Percentiles rank a stretch among this genome's conserved stretches.
Evolutionary conservation across 1,140 invertebrate species (phyloP).

Genomic region (Microplitis mediator): DNA sequence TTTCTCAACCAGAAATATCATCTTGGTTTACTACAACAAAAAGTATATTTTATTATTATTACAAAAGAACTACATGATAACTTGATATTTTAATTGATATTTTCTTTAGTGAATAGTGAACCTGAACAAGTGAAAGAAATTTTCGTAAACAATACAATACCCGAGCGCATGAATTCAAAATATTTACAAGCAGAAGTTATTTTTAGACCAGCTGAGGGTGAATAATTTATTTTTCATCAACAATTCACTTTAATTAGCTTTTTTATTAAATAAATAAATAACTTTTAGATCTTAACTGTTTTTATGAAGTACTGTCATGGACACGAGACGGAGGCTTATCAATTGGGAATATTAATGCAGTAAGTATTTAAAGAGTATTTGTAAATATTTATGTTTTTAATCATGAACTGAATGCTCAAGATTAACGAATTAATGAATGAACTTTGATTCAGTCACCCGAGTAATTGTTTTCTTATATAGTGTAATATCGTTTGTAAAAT

Average conservation of each 20-base stretch:
- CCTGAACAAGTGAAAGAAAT: constrained; percentile 34
- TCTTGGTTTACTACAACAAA: constrained; percentile 40
- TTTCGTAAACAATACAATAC: constrained; percentile 28
- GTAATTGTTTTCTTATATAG: too few relatives aligned
- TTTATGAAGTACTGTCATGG: constrained; percentile 46
- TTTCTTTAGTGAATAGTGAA: constrained; percentile 36
- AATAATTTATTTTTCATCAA: background rate
- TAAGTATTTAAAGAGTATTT: constrained; percentile 28
- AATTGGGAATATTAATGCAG: constrained; percentile 34
- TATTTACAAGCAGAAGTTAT: constrained; percentile 34
- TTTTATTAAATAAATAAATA: too few relatives aligned
- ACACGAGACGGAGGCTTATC: constrained; percentile 33
- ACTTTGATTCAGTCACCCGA: too few relatives aligned
- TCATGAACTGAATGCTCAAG: too few relatives aligned
- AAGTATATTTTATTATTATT: constrained; percentile 7
- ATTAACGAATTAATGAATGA: too few relatives aligned
- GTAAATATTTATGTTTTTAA: background rate
- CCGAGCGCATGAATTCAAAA: constrained; percentile 18
- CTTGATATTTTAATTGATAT: background rate
- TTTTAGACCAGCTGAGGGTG: constrained; percentile 47
- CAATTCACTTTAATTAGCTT: background rate
- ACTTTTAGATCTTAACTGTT: constrained; percentile 50
- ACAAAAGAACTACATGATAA: background rate
- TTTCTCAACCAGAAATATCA: constrained; percentile 38
- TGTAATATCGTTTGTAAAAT: too few relatives aligned